Evolutionary conservation across 2,113 vertebrate species (phyloP).

Genomic region (Arothron firmamentum): DNA sequence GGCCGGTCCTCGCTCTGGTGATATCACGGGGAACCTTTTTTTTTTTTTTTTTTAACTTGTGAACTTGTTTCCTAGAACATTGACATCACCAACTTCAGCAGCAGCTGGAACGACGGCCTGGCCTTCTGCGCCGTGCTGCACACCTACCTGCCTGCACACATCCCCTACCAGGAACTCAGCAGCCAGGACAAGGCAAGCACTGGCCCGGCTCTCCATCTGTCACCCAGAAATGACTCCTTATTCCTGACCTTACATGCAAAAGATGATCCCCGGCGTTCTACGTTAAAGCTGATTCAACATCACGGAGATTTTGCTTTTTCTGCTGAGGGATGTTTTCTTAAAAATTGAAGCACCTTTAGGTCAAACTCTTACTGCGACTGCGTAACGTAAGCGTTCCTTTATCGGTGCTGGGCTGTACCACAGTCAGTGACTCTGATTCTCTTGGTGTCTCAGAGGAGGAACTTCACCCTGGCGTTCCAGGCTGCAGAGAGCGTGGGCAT

Average conservation of each 20-base stretch:
- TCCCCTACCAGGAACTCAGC: conserved; percentile 92
- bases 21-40: background rate
- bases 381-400: too few species aligned
- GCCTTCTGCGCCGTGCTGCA: conserved; percentile 95
- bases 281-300: too few species aligned
- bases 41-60: background rate
- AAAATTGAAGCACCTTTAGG: too few species aligned
- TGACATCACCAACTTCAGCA: conserved; percentile 98
- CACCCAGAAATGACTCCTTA: too few species aligned
- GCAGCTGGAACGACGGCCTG: conserved; percentile 96
- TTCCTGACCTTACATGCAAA: too few species aligned
- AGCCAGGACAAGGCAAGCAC: conserved; percentile 88
- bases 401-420: too few species aligned
- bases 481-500: conserved; percentile 97
- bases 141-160: conserved; percentile 94
- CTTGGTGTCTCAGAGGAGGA: conserved; percentile 80
- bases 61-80: conserved; percentile 80
- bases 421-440: conserved; percentile 11
- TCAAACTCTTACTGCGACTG: too few species aligned
- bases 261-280: too few species aligned
- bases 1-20: too few species aligned
- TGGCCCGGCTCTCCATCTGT: too few species aligned
- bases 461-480: conserved; percentile 96
- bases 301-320: too few species aligned
- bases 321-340: too few species aligned